These are phyloP conservation scores for Corella eumyota DNA, from an alignment of 23 tunicate species.

Conservation along the genomic window DNA sequence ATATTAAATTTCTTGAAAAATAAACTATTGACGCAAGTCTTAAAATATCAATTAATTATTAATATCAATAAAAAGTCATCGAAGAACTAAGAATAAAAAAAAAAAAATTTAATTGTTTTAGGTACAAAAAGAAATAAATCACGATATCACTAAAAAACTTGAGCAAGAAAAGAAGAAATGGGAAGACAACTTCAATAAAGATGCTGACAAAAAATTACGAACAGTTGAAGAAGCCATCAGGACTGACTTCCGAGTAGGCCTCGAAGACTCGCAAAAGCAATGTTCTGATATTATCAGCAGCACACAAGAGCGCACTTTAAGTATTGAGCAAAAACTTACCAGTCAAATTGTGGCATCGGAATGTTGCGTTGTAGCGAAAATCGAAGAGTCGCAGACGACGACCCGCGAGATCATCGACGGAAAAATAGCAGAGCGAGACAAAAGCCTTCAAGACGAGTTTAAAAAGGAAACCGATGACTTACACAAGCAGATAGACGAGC, in stretches of 20 bases:
- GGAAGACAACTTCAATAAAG: constrained; percentile 53
- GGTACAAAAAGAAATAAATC: constrained; percentile 42
- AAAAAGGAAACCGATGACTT: constrained; percentile 36
- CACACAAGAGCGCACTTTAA: constrained; percentile 35
- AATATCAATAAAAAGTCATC: no score
- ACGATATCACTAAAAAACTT: constrained; percentile 22
- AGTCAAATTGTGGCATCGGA: constrained; percentile 35
- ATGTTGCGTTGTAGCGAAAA: constrained; percentile 9
- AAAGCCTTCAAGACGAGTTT: constrained; percentile 15
- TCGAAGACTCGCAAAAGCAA: constrained; percentile 84
- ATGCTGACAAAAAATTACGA: constrained; percentile 27
- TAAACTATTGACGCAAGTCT: no score
- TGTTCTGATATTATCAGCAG: constrained; percentile 37
- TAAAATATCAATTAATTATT: no score
- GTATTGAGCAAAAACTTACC: constrained; percentile 46
- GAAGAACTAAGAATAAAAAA: no score
- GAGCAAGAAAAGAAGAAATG: constrained; percentile 43
- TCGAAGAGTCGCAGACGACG: constrained; percentile 30
- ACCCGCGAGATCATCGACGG: constrained; percentile 23
- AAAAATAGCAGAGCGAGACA: constrained; percentile 43
- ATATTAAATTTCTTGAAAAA: no score
- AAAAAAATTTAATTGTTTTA: constrained; percentile 10
- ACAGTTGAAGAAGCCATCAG: constrained; percentile 54
- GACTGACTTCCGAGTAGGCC: constrained; percentile 68
- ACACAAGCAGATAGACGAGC: constrained; percentile 21